Conservation (phyloP, 2,113 vertebrate species). For the Arvicanthis niloticus region DNA sequence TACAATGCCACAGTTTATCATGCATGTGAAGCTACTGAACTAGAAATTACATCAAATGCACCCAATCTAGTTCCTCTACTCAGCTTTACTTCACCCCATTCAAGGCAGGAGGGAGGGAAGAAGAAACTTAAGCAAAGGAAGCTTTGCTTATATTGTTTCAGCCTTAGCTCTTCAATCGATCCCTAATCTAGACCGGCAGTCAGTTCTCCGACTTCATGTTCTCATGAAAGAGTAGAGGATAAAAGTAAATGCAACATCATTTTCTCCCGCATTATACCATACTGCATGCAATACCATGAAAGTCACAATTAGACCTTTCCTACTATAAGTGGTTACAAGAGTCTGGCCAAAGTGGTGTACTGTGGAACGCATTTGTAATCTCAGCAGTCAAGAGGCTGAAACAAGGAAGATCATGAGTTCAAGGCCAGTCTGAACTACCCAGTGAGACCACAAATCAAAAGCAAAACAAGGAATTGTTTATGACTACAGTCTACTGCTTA, state of each 20-base stretch:
- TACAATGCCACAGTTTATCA: neutral
- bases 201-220: neutral
- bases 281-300: neutral
- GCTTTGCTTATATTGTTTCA: neutral
- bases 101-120: neutral
- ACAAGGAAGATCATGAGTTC: neutral
- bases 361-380: neutral
- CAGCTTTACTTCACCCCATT: neutral
- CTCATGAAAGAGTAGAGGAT: conserved; percentile 3
- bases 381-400: neutral
- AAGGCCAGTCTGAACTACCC: neutral
- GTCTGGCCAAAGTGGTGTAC: neutral
- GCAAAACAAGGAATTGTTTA: neutral
- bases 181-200: neutral
- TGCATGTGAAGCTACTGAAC: neutral
- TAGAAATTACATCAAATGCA: neutral
- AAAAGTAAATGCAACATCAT: conserved; percentile 15
- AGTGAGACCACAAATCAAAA: neutral
- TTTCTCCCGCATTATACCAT: neutral
- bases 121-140: neutral
- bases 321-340: neutral
- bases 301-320: neutral
- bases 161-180: neutral
- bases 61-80: neutral
- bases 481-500: neutral